phyloP scores from a whole-genome alignment of 2,797 vertebrate genomes.

The Hemitrygon akajei region DNA sequence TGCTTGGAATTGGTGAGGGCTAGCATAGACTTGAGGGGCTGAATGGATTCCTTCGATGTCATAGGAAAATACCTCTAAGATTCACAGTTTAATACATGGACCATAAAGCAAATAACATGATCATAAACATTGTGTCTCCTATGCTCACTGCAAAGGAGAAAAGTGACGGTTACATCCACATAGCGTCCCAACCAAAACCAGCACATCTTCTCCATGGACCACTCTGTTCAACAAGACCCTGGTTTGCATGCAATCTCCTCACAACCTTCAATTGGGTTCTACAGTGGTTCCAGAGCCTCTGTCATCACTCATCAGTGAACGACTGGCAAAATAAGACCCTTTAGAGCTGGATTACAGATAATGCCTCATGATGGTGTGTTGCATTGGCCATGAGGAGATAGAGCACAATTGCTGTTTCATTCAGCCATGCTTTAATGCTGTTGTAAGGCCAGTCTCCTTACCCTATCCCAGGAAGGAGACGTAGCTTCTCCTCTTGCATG shows the following conservation, averaged over 20 bases:
- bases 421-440: no score
- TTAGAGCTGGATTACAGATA: not conserved
- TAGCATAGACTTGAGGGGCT: no score
- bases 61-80: not conserved
- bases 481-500: not conserved
- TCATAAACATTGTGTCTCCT: not conserved
- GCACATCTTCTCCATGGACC: not conserved
- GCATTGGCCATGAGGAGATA: not conserved
- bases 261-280: no score
- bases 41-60: no score
- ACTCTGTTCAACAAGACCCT: not conserved
- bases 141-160: not conserved
- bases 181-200: no score
- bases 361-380: not conserved
- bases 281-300: not conserved
- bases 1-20: no score
- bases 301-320: no score
- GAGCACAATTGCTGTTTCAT: not conserved
- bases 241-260: not conserved
- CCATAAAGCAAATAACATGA: not conserved
- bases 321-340: not conserved
- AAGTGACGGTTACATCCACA: not conserved
- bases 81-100: not conserved
- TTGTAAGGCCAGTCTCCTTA: not conserved
- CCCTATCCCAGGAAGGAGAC: not conserved